Evolutionary conservation across 1,140 invertebrate species (phyloP).

Genomic region (Pseudomyrmex dendroicus): DNA sequence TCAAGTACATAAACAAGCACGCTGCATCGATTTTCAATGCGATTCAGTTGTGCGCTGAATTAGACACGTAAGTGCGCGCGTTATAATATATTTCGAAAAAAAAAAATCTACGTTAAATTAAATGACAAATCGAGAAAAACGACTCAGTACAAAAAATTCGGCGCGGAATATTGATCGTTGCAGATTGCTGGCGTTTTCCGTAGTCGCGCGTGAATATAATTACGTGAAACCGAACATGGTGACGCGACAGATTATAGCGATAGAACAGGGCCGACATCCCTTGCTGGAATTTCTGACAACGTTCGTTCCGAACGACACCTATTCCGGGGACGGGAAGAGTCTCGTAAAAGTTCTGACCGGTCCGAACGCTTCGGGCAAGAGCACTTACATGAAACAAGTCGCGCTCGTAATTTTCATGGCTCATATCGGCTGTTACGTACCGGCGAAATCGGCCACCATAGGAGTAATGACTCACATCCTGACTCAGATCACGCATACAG

Average conservation of each 20-base stretch:
- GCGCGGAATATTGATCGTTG: neutral
- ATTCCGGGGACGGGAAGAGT: conserved; percentile 85
- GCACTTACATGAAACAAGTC: conserved; percentile 95
- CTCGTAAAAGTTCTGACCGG: conserved; percentile 93
- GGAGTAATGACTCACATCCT: conserved; percentile 91
- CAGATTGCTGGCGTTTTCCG: conserved; percentile 91
- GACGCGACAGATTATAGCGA: conserved; percentile 87
- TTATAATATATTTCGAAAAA: conserved; percentile 14
- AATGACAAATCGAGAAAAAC: neutral
- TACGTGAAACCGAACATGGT: conserved; percentile 90
- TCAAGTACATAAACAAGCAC: conserved; percentile 88
- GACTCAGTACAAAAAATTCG: neutral
- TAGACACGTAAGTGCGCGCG: conserved; percentile 89
- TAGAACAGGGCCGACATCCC: conserved; percentile 92
- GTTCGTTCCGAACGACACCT: conserved; percentile 91
- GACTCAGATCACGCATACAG: conserved; percentile 90
- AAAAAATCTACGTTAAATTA: neutral
- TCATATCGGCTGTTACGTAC: conserved; percentile 95
- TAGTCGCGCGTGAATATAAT: conserved; percentile 89
- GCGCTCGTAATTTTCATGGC: conserved; percentile 92
- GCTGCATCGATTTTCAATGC: conserved; percentile 87
- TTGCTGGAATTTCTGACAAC: conserved; percentile 89
- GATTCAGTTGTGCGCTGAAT: conserved; percentile 88
- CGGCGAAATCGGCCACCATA: conserved; percentile 90
- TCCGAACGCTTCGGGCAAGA: conserved; percentile 97